Evolutionary conservation across 2,113 vertebrate species (phyloP).

Genomic region (Rhea pennata): DNA sequence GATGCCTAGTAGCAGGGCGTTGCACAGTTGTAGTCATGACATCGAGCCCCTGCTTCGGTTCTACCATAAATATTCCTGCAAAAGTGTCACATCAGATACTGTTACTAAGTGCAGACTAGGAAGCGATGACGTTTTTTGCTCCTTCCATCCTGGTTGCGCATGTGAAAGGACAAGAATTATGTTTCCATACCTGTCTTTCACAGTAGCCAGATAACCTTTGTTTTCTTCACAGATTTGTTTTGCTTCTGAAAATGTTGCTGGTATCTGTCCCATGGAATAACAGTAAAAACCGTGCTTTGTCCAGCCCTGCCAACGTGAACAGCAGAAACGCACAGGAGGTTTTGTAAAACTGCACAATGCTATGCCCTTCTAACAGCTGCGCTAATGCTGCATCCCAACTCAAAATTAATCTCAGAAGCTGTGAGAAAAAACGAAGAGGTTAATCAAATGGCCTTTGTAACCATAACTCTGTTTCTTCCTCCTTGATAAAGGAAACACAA

Average conservation of each 20-base stretch:
- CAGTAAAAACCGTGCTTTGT: constrained; percentile 84
- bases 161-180: neutral
- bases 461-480: neutral
- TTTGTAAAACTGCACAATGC: neutral
- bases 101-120: neutral
- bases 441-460: neutral
- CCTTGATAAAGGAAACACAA: neutral
- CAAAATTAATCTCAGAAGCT: neutral
- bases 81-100: neutral
- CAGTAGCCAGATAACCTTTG: constrained; percentile 77
- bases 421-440: neutral
- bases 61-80: neutral
- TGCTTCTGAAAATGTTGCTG: constrained; percentile 83
- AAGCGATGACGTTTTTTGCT: neutral
- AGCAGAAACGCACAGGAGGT: neutral
- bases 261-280: constrained; percentile 82
- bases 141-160: neutral
- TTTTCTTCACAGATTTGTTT: constrained; percentile 79
- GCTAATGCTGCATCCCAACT: neutral
- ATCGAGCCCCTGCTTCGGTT: neutral
- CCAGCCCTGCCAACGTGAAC: constrained; percentile 81
- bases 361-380: neutral
- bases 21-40: neutral
- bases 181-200: constrained; percentile 84
- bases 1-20: neutral